A percentile compares a stretch with the other conserved stretches of the same genome.
Evolutionary conservation across 1,140 invertebrate species (phyloP).

Genomic region (Brachionus angularis): DNA sequence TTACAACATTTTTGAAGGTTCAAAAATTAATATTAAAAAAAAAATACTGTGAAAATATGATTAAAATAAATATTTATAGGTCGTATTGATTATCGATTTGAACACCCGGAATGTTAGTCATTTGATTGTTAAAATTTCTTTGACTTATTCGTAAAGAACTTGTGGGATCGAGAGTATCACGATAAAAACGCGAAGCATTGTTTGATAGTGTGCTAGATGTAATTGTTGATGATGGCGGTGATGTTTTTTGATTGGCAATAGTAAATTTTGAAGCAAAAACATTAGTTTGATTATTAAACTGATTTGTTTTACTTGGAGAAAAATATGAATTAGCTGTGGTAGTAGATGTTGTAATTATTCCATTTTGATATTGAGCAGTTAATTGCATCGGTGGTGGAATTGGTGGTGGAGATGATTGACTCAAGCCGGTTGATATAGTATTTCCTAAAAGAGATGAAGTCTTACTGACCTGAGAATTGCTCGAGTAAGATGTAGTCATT

Average conservation of each 20-base stretch:
- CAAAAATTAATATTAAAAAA: too few relatives aligned
- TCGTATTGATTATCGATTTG: too few relatives aligned
- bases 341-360: neutral
- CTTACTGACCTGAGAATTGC: slow-evolving; percentile 17
- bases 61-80: too few relatives aligned
- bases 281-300: neutral
- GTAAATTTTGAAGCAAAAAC: slow-evolving; percentile 2
- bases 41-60: too few relatives aligned
- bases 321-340: slow-evolving; percentile 18
- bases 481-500: slow-evolving; percentile 26
- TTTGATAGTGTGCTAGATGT: neutral
- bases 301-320: slow-evolving; percentile 20
- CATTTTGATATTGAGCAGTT: slow-evolving; percentile 13
- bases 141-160: slow-evolving; percentile 6
- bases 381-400: neutral
- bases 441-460: slow-evolving; percentile 1
- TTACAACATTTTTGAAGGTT: too few relatives aligned
- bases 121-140: slow-evolving; percentile 16
- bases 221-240: slow-evolving; percentile 10
- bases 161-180: neutral
- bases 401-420: neutral
- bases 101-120: slow-evolving; percentile 26
- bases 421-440: slow-evolving; percentile 12
- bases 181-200: neutral
- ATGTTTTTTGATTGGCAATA: neutral